A percentile compares a stretch with the other conserved stretches of the same genome.
Conservation (phyloP, 64 coral and sea anemone species). For the Acropora yongei region DNA sequence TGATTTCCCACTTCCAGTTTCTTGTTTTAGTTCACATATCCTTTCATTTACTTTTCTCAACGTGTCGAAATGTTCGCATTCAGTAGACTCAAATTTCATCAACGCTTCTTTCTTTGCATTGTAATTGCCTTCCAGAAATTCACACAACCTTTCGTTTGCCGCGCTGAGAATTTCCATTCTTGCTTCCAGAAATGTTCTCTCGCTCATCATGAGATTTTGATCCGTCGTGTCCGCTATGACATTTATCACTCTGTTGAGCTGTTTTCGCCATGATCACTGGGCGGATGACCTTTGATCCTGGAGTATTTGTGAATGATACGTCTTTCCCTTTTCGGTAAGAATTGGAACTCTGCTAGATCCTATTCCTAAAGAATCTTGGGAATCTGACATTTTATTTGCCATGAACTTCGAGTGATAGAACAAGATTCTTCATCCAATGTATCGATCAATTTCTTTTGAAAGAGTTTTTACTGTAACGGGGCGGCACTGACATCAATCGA, state of each 20-base stretch:
- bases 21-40: conserved; percentile 13
- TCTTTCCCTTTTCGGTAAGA: conserved; percentile 31
- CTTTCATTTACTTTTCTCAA: conserved; percentile 26
- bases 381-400: background rate
- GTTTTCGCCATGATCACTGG: conserved; percentile 37
- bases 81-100: conserved; percentile 14
- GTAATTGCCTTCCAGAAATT: conserved; percentile 2
- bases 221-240: conserved; percentile 17
- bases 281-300: conserved; percentile 15
- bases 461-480: conserved; percentile 1
- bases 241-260: conserved; percentile 8
- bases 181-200: conserved; percentile 43
- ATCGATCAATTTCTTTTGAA: conserved; percentile 1
- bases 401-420: background rate
- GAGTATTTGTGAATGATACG: conserved; percentile 2
- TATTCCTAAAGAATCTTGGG: conserved; percentile 4
- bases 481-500: no score
- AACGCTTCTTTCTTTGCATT: conserved; percentile 4
- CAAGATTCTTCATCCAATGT: no score
- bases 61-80: conserved; percentile 13
- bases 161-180: conserved; percentile 45
- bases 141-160: conserved; percentile 12
- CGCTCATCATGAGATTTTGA: background rate
- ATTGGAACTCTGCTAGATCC: background rate
- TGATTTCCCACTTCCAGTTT: background rate